These are phyloP conservation scores for Celastrina argiolus DNA, from an alignment of 2,888 invertebrate genomes.

Conservation along the genomic window DNA sequence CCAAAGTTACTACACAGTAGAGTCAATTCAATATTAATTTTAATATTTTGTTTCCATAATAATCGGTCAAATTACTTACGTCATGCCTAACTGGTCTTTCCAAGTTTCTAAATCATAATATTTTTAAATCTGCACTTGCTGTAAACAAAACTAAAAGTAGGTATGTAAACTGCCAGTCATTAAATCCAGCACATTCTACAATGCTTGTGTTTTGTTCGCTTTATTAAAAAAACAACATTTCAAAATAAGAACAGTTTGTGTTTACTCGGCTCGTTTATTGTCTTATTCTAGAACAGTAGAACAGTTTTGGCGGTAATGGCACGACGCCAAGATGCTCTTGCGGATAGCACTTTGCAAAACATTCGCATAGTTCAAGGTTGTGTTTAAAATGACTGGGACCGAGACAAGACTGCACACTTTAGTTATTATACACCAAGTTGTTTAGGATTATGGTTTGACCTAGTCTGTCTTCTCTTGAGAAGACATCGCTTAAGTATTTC, in stretches of 20 bases:
- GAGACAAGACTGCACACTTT: too few relatives aligned
- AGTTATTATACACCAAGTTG: too few relatives aligned
- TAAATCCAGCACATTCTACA: neutral
- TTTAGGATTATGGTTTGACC: too few relatives aligned
- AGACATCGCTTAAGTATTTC: too few relatives aligned
- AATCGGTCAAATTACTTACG: too few relatives aligned
- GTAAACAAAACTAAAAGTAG: neutral
- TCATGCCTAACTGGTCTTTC: too few relatives aligned
- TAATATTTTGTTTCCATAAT: too few relatives aligned
- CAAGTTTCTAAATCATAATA: too few relatives aligned
- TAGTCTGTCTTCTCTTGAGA: too few relatives aligned
- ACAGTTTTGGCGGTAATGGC: conserved; percentile 6
- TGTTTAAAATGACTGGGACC: neutral
- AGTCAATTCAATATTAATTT: too few relatives aligned
- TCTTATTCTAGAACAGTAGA: conserved; percentile 17
- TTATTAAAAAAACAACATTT: neutral
- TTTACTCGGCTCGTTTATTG: conserved; percentile 1
- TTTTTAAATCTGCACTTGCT: neutral
- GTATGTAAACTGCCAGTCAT: neutral
- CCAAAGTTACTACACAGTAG: too few relatives aligned
- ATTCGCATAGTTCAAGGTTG: conserved; percentile 1
- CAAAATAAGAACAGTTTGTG: conserved; percentile 13
- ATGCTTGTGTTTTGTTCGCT: neutral
- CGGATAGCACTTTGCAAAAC: neutral
- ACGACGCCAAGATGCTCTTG: conserved; percentile 2